Base-by-base conservation (phyloP, 2,797 vertebrate genomes). In the Xyrichtys novacula region DNA sequence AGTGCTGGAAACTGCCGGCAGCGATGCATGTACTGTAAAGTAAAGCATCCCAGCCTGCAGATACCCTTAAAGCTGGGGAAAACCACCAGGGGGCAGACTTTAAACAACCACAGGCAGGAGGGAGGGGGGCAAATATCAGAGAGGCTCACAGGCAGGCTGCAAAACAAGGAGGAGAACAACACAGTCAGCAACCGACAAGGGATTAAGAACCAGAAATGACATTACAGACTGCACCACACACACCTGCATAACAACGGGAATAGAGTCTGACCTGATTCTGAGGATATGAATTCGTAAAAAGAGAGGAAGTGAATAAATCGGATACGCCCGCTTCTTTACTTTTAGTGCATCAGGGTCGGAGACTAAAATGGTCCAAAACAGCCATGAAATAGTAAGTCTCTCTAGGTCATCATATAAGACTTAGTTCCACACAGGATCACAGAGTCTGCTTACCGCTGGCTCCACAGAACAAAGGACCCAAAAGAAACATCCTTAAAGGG, bases 11-110 rank as follows among this genome's bases (percentile, higher is more conserved):
- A 23, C 34, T 43, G 49, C 11, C n/a, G 3, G 40, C n/a, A 49
- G 9, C 20, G 46, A 39, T n/a, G 28, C 32, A 31, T n/a, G n/a
- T 48, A 68, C 50, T 55, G 54, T 38, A 32, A 5, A 12, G 19
- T 36, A 17, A 2, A 7, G 6, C n/a, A 1, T 40, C 5, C 39
- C 8, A 10, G 14, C 55, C 40, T 52, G 50, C 55, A 48, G 54
- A 42, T 25, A 15, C 22, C 10, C 38, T 29, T 1, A 4, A 25
- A 38, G 54, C 26, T 52, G 17, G n/a, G 32, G 44, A 29, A 29
- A 64, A 67, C 46, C 50, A 60, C 48, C 28, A 52, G 53, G 60
- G 29, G 57, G 29, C 15, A 32, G 26, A 48, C 22, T 67, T 55
- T 44, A 49, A 71, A 64, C 48, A 46, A 39, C 28, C 65, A 61